Percentiles rank a stretch among this genome's conserved stretches.
phyloP scores from a whole-genome alignment of 2,113 vertebrate genomes.

The Gopherus evgoodei region DNA sequence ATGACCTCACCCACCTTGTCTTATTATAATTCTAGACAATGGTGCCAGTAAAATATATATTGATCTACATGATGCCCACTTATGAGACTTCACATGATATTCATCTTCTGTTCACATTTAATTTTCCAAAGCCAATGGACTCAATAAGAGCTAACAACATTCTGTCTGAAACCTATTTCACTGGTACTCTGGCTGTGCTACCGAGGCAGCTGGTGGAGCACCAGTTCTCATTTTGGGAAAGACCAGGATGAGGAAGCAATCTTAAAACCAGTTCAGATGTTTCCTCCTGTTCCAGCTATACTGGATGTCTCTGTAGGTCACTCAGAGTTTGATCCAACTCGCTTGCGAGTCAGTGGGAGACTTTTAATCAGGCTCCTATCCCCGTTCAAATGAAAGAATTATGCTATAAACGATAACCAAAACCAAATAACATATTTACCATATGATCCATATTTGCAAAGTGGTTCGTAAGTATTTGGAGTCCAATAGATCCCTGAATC shows the following conservation, averaged over 20 bases:
- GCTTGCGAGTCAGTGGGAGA: rapidly evolving
- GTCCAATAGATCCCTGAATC: conserved; percentile 85
- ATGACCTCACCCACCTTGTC: not conserved
- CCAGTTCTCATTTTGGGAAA: not conserved
- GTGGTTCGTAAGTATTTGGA: conserved; percentile 86
- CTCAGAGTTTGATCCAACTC: rapidly evolving
- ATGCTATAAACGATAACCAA: not conserved
- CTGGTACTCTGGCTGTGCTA: not conserved
- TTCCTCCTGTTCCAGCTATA: not conserved
- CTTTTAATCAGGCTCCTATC: not conserved
- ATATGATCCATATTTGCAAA: conserved; percentile 93
- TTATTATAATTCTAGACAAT: conserved; percentile 25
- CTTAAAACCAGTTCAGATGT: rapidly evolving
- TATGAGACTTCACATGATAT: not conserved
- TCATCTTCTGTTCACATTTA: not conserved
- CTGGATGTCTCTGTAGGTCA: not conserved
- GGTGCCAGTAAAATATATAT: conserved; percentile 7
- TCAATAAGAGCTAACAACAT: not conserved
- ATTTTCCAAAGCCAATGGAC: not conserved
- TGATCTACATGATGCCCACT: not conserved
- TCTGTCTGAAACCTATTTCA: not conserved
- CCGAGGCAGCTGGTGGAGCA: not conserved
- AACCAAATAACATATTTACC: conserved; percentile 79
- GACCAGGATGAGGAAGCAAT: not conserved
- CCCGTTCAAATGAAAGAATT: not conserved